Base-by-base conservation (phyloP, 1,140 invertebrate species). In the roundworm (Caenorhabditis elegans) region DNA sequence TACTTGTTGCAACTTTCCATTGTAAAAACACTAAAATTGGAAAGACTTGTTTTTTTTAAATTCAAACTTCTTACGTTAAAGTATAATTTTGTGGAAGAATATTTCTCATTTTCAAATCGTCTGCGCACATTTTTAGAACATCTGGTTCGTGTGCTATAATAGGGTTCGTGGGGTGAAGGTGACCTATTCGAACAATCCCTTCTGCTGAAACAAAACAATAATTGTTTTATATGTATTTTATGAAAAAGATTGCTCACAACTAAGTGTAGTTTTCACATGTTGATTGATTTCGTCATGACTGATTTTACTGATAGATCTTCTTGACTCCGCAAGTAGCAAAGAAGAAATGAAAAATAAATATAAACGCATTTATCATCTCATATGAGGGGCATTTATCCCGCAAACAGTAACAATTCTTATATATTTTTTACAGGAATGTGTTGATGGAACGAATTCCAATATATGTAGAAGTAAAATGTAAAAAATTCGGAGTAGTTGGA, bases 1-100 rank as follows among this genome's bases (percentile, higher is more conserved):
- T 85, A 86, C 19, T 86, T 82, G 75, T 89, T 89, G 79, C 88
- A 89, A 60, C 86, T 88, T 79, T 90, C 89, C 88, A 90, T 89
- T 22, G 88, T 89, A 49, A 75, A 76, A 24, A 89, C 79, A 22
- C 88, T 88, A 51, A 76, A 87, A 19, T 49, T 34, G 46, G n/a
- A 39, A n/a, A n/a, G n/a, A n/a, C n/a, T 43, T 15, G 34, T 31
- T 28, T 22, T 55, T 28, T 28, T 47, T 22, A 49, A 0, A n/a
- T 28, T 53, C 31, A 13, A 76, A 75, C 19, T 65, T 70, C 78
- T 26, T 76, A 88, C 87, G 85, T 78, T 28, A 89, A 80, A 60
- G 49, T 86, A 49, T 90, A 90, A 39, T 86, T 86, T 24, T 51
- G 28, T 11, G 88, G 88, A 48, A 89, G 75, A 78, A 89, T 90